Percentiles rank a stretch among this genome's conserved stretches.
These are phyloP conservation scores for Pachycephala philippinensis DNA, from an alignment of 2,113 vertebrate genomes.

Conservation along the genomic window DNA sequence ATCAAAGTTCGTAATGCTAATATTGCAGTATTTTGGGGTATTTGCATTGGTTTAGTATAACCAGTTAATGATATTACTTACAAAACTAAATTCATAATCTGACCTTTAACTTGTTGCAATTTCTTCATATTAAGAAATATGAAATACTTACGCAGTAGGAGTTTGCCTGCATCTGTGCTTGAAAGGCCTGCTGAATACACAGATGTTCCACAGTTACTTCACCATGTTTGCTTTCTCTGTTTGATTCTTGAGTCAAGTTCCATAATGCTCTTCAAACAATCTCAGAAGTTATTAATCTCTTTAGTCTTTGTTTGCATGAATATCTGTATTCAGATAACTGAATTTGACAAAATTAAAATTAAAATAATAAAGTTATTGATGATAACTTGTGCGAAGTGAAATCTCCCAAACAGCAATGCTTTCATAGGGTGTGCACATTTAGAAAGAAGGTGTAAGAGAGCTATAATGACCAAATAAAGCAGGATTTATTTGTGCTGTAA, in stretches of 20 bases:
- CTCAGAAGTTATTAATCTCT: not conserved
- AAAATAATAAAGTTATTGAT: not conserved
- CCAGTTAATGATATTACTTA: not conserved
- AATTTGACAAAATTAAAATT: not conserved
- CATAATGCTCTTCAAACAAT: not conserved
- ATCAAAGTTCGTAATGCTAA: not conserved
- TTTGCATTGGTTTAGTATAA: not conserved
- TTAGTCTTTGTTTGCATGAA: not conserved
- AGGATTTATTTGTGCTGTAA: not conserved
- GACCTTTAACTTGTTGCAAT: not conserved
- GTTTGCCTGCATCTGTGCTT: not conserved
- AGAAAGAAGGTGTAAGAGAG: not conserved
- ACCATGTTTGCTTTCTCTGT: not conserved
- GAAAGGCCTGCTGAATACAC: not conserved
- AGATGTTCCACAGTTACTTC: not conserved
- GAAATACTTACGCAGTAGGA: not conserved
- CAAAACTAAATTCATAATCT: not conserved
- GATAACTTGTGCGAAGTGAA: not conserved
- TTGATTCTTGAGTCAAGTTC: not conserved
- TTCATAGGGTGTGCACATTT: not conserved
- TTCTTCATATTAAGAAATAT: not conserved
- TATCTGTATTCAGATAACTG: not conserved
- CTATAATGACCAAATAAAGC: not conserved
- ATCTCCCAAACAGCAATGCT: not conserved
- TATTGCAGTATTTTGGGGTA: not conserved